These are phyloP conservation scores for Acestrorhynchus altus DNA, from an alignment of 2,797 vertebrate species.

Conservation along the genomic window DNA sequence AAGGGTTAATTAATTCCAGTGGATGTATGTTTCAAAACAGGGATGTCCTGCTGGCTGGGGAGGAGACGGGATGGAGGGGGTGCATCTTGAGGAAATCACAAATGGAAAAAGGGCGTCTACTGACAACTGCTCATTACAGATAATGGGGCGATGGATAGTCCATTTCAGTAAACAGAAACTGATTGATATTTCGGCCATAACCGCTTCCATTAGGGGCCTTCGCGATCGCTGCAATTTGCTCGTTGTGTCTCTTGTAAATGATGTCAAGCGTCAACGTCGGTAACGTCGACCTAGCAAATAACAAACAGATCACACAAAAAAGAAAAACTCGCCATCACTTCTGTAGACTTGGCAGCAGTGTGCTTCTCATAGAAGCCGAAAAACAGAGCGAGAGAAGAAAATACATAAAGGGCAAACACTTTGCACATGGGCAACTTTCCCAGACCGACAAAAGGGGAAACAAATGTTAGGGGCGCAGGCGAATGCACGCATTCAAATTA, in stretches of 20 bases:
- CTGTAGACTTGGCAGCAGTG: slow-evolving; percentile 42
- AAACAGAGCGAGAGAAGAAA: neutral
- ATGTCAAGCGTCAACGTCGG: slow-evolving; percentile 40
- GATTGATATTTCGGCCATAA: slow-evolving; percentile 66
- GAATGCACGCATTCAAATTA: slow-evolving; percentile 52
- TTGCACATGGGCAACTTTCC: slow-evolving; percentile 53
- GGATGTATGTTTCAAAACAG: slow-evolving; percentile 61
- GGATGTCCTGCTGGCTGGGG: slow-evolving; percentile 66
- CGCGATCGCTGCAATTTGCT: slow-evolving; percentile 54
- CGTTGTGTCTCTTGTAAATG: slow-evolving; percentile 53
- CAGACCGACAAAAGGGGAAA: slow-evolving; percentile 33
- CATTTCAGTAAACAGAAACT: slow-evolving; percentile 67
- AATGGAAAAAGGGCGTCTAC: slow-evolving; percentile 52
- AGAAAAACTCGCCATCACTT: slow-evolving; percentile 33
- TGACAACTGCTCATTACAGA: slow-evolving; percentile 67
- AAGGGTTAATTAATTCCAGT: slow-evolving; percentile 67
- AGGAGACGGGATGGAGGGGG: slow-evolving; percentile 52
- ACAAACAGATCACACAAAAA: slow-evolving; percentile 2
- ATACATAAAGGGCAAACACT: slow-evolving; percentile 26
- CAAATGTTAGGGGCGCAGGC: neutral
- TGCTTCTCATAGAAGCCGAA: slow-evolving; percentile 15
- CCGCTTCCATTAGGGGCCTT: slow-evolving; percentile 58
- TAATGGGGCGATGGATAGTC: slow-evolving; percentile 65
- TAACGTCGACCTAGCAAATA: neutral
- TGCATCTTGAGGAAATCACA: slow-evolving; percentile 61